Conservation (phyloP, 2,797 vertebrate genomes). For the Pipistrellus pygmaeus region DNA sequence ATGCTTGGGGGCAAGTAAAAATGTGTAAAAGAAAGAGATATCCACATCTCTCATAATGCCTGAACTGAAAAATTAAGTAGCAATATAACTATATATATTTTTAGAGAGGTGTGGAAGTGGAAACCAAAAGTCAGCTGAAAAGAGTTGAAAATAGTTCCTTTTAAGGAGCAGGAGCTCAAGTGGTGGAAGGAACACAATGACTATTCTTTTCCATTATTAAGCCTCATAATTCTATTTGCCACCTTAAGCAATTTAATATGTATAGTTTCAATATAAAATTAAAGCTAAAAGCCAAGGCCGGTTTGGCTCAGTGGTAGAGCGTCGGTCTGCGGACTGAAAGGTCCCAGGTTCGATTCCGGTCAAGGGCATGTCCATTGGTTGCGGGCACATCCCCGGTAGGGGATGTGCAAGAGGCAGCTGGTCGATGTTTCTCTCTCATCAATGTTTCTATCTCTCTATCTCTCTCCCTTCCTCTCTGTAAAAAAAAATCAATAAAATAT, state of each 20-base stretch:
- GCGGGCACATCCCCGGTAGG: too few species aligned
- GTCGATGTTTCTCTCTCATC: too few species aligned
- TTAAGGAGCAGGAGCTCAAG: neutral
- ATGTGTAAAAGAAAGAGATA: neutral
- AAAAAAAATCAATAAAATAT: too few species aligned
- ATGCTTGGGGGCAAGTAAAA: neutral
- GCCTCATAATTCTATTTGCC: neutral
- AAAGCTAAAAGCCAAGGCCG: neutral
- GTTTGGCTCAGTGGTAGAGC: too few species aligned
- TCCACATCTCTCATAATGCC: neutral
- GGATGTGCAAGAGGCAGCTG: too few species aligned
- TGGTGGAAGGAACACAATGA: neutral
- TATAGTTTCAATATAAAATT: conserved; percentile 13
- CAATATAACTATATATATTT: neutral
- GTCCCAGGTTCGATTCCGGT: too few species aligned
- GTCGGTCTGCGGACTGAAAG: too few species aligned
- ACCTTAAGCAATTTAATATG: neutral
- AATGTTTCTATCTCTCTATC: too few species aligned
- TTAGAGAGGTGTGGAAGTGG: neutral
- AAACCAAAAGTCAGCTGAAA: neutral
- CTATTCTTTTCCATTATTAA: neutral
- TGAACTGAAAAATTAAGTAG: conserved; percentile 41
- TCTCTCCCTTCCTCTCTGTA: too few species aligned
- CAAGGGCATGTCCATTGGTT: too few species aligned
- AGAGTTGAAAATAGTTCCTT: neutral